Conservation (phyloP, 92 coral and sea anemone species). For the Epizoanthus illoricatus region DNA sequence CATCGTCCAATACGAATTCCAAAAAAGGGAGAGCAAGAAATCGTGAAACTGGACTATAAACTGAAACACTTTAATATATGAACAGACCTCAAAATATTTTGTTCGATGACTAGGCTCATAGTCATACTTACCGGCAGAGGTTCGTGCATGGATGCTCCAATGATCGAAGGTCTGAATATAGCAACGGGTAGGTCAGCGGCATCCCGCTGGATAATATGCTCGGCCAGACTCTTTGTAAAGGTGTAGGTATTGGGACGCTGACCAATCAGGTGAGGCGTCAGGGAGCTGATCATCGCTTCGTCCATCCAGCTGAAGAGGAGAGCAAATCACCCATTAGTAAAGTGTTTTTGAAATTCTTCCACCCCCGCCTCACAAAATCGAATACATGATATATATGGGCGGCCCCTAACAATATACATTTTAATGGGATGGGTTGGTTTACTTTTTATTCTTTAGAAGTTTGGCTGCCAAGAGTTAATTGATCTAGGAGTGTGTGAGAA, state of each 20-base stretch:
- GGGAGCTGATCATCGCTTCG: conserved; percentile 84
- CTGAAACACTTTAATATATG: no score
- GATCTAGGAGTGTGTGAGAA: background rate
- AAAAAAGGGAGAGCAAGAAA: background rate
- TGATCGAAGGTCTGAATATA: conserved; percentile 94
- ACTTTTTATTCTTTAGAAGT: background rate
- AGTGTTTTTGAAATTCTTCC: no score
- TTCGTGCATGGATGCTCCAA: conserved; percentile 90
- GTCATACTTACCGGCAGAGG: conserved; percentile 72
- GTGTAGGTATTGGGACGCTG: conserved; percentile 95
- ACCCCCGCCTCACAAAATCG: no score
- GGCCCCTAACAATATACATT: background rate
- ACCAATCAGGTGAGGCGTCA: conserved; percentile 90
- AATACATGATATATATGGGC: no score
- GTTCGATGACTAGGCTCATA: background rate
- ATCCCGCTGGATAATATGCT: conserved; percentile 78
- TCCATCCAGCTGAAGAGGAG: conserved; percentile 81
- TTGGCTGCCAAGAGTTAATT: background rate
- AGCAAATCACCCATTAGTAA: background rate
- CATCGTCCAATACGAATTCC: no score
- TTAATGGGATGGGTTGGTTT: background rate
- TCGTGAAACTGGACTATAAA: background rate
- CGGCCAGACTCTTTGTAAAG: conserved; percentile 94
- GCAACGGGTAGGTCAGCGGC: conserved; percentile 91
- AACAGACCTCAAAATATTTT: no score